Conservation (phyloP, 2,113 vertebrate genomes). For the Toxostoma redivivum region DNA sequence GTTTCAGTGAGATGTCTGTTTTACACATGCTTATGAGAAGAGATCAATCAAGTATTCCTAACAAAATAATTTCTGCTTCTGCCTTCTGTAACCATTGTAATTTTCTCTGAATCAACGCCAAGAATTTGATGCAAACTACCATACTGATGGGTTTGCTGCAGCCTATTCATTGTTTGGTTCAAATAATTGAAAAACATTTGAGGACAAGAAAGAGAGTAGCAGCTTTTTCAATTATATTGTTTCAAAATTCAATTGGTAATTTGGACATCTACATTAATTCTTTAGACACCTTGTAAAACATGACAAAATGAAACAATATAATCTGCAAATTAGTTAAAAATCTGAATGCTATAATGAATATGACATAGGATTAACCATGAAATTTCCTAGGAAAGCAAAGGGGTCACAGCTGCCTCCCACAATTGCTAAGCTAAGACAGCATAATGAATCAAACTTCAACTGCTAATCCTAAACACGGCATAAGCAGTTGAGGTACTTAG, state of each 20-base stretch:
- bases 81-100: background rate
- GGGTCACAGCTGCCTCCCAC: background rate
- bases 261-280: background rate
- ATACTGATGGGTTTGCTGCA: background rate
- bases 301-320: background rate
- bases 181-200: background rate
- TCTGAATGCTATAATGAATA: background rate
- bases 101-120: background rate
- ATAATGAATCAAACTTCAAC: background rate
- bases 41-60: background rate
- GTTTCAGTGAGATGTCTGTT: background rate
- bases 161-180: accelerated
- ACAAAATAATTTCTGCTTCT: background rate
- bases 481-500: background rate
- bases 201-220: background rate
- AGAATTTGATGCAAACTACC: background rate
- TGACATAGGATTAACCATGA: background rate
- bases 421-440: background rate
- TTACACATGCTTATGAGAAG: background rate
- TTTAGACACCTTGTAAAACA: background rate
- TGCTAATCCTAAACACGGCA: background rate
- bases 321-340: background rate
- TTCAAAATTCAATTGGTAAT: background rate
- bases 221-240: background rate
- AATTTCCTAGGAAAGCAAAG: background rate